These are phyloP conservation scores for Colletes gigas DNA, from an alignment of 1,140 invertebrate species.

Conservation along the genomic window DNA sequence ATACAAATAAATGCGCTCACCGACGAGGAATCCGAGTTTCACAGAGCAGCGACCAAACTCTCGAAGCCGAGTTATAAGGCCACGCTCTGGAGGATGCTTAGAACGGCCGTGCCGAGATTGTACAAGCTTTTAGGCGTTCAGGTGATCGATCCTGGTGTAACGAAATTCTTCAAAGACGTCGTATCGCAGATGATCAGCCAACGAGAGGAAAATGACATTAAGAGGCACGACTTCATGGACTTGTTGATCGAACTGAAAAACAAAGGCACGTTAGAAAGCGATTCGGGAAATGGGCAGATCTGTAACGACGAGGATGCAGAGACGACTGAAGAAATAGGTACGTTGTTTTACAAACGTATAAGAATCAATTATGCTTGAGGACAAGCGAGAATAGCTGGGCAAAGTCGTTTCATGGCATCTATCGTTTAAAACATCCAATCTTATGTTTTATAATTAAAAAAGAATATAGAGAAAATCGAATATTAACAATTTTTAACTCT, in stretches of 20 bases:
- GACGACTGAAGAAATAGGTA: conserved; percentile 70
- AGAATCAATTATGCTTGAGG: too few relatives aligned
- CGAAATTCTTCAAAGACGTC: conserved; percentile 81
- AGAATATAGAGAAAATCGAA: too few relatives aligned
- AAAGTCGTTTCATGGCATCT: too few relatives aligned
- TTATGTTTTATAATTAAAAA: too few relatives aligned
- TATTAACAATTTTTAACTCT: too few relatives aligned
- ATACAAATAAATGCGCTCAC: conserved; percentile 82
- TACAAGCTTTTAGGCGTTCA: conserved; percentile 77
- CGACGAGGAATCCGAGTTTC: conserved; percentile 79
- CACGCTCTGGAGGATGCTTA: conserved; percentile 74
- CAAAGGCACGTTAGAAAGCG: conserved; percentile 79
- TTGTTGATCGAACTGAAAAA: conserved; percentile 83
- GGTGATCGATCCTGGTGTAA: conserved; percentile 79
- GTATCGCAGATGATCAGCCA: conserved; percentile 82
- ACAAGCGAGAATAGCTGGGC: too few relatives aligned
- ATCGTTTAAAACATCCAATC: too few relatives aligned
- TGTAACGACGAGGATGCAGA: conserved; percentile 60
- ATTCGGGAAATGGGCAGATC: conserved; percentile 40
- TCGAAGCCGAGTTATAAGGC: conserved; percentile 81
- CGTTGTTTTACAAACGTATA: not conserved
- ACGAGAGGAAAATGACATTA: conserved; percentile 77
- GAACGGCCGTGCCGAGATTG: conserved; percentile 68
- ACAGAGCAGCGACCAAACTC: conserved; percentile 75
- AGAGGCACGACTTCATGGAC: conserved; percentile 84